phyloP scores from a whole-genome alignment of 2,113 vertebrate species.

The Chamaea fasciata region DNA sequence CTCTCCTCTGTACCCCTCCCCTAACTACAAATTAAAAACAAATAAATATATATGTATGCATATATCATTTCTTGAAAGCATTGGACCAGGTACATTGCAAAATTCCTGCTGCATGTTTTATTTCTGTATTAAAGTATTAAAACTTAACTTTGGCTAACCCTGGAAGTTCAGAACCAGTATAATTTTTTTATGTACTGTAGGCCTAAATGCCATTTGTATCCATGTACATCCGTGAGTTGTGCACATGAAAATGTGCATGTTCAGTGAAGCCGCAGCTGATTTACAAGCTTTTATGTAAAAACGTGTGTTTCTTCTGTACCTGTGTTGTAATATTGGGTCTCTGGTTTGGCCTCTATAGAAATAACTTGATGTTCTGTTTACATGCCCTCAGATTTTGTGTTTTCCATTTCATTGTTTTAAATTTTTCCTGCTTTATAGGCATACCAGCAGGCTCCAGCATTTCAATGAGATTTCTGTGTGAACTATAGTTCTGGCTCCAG shows the following conservation, averaged over 20 bases:
- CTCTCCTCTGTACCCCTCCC: background rate
- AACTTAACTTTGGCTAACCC: background rate
- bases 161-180: background rate
- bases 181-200: accelerated
- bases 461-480: background rate
- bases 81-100: background rate
- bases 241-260: background rate
- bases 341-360: background rate
- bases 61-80: background rate
- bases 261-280: background rate
- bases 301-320: background rate
- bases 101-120: background rate
- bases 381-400: background rate
- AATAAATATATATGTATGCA: background rate
- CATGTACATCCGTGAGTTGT: background rate
- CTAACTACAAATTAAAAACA: background rate
- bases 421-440: background rate
- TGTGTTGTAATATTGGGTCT: background rate
- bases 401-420: background rate
- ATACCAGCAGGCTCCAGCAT: background rate
- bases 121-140: background rate
- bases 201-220: background rate
- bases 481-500: background rate
- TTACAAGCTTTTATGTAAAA: background rate
- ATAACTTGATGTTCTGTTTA: background rate